These are phyloP conservation scores for Drosophila infuscata DNA, from an alignment of 2,888 invertebrate species.

Conservation along the genomic window DNA sequence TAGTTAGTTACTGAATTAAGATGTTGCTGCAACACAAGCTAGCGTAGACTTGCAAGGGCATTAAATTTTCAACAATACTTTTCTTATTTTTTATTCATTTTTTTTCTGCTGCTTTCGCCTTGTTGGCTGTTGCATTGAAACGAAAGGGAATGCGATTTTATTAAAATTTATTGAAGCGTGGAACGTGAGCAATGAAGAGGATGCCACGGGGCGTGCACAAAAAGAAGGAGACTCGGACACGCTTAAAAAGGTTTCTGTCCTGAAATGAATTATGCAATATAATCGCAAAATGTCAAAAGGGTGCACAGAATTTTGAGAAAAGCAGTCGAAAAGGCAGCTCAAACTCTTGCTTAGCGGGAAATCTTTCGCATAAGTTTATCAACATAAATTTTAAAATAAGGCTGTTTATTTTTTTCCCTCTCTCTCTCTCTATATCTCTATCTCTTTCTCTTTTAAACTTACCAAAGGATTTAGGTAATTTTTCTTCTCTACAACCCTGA, in stretches of 20 bases:
- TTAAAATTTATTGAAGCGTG: conserved; percentile 51
- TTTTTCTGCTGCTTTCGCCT: not conserved
- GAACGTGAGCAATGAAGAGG: conserved; percentile 7
- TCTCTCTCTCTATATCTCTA: too few species aligned
- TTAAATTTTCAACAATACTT: not conserved
- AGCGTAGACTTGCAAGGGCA: conserved; percentile 10
- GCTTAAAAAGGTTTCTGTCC: conserved; percentile 12
- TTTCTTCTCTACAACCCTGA: conserved; percentile 33
- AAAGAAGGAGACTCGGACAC: conserved; percentile 27
- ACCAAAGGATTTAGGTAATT: conserved; percentile 16
- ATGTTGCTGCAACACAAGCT: not conserved
- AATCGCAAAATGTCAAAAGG: not conserved
- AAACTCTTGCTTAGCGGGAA: conserved; percentile 6
- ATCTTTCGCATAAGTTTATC: conserved; percentile 2
- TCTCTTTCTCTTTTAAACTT: conserved; percentile 3
- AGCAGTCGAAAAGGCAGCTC: not conserved
- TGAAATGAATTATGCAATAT: conserved; percentile 32
- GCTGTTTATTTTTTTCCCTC: not conserved
- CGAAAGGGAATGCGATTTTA: conserved; percentile 55
- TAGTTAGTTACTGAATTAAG: not conserved
- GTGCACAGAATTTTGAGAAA: not conserved
- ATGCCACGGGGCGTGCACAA: conserved; percentile 12
- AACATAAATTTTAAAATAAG: conserved; percentile 15
- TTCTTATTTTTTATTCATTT: not conserved
- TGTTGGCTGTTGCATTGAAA: conserved; percentile 38